These are phyloP conservation scores for Pedionomus torquatus DNA, from an alignment of 2,113 vertebrate genomes.

Conservation along the genomic window DNA sequence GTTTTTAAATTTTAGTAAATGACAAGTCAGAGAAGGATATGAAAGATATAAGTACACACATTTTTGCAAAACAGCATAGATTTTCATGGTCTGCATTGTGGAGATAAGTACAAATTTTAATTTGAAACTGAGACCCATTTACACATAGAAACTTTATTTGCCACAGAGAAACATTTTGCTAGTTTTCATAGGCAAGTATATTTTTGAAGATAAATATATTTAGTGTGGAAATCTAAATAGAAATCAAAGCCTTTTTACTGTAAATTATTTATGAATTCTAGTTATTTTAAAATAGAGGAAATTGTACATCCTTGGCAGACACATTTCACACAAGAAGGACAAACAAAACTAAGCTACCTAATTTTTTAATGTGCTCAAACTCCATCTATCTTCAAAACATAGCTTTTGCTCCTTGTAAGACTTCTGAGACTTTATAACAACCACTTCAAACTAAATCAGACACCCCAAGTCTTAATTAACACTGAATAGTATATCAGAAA, in stretches of 20 bases:
- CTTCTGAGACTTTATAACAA: background rate
- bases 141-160: background rate
- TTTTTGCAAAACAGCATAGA: conserved; percentile 52
- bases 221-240: background rate
- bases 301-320: background rate
- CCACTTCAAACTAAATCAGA: background rate
- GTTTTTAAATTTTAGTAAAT: conserved; percentile 71
- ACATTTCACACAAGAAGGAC: background rate
- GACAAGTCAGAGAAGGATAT: conserved; percentile 55
- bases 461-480: background rate
- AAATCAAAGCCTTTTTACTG: background rate
- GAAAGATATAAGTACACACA: conserved; percentile 57
- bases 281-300: background rate
- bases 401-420: background rate
- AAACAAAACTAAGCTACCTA: background rate
- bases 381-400: background rate
- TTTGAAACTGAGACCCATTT: background rate
- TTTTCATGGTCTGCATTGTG: conserved; percentile 47
- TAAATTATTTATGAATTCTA: background rate
- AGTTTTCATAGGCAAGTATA: background rate
- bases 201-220: background rate
- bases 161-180: background rate
- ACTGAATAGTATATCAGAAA: background rate
- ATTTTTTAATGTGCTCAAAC: background rate
- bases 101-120: conserved; percentile 53